Evolutionary conservation across 2,888 invertebrate species (phyloP), one percentile per base, ranked within the genome.

Genomic region (Mythimna loreyi): DNA sequence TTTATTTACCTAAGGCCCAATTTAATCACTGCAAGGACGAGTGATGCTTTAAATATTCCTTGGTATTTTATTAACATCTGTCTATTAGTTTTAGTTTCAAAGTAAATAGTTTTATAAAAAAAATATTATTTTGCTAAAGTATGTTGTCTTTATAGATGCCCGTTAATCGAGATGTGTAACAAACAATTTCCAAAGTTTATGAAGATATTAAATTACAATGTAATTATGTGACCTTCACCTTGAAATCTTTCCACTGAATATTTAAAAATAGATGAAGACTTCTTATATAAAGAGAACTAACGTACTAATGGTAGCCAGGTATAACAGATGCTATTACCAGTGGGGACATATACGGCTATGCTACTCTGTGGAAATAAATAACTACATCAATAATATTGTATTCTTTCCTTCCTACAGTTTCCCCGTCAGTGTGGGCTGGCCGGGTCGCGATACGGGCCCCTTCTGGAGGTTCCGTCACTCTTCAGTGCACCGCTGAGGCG

Each of bases 401-500:
- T 0, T 36, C 8, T 43, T 23, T 13, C 1, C 0, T 57, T 47
- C 19, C 40, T 25, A 40, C 94, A 98, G 98, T 98, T 92, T 96
- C 97, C 0, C 98, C 98, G 5, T 97, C 97, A 91, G 97, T 98
- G 59, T 97, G 97, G 96, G 97, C 97, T 21, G 97, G 97, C 57
- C 97, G 97, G 83, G 97, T 97, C 81, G 96, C 98, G 25, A 96
- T 98, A 8, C 97, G 97, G 1, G 97, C 97, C 0, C 96, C 97
- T 58, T 93, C 97, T 45, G 97, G 97, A 2, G 97, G 97, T 61
- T 95, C 97, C 65, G 97, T 97, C 75, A 97, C 97, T 0, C 92
- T 98, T 50, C 97, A 97, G 80, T 98, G 98, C 87, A 96, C 97
- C 53, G 97, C 97, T 1, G 98, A 98, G 87, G 97, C 97, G 1